Evolutionary conservation across 2,888 invertebrate species (phyloP), one percentile per base, ranked within the genome.

Genomic region (Drosophila mettleri): DNA sequence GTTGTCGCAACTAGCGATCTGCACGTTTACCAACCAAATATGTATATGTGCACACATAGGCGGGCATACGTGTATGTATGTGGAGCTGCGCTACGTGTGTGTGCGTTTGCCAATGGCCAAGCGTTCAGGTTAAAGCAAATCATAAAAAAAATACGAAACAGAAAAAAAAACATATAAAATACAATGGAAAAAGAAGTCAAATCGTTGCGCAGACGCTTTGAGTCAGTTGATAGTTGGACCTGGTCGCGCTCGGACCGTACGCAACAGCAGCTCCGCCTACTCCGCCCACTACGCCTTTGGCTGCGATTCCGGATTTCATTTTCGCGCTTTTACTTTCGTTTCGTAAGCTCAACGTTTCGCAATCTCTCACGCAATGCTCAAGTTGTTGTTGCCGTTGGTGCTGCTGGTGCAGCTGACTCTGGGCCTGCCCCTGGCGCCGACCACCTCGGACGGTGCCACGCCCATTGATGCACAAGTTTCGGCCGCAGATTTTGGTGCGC

Each of bases 381-480:
- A 16, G 59, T 9, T 55, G 4, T 27, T 14, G 48, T 31, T 57
- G 10, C 46, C 55, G 43, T 27, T 65, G 16, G 2, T 73, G 65
- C 29, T 58, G 16, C 24, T 64, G 34, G 46, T 62, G 22, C 63
- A 39, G 10, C 27, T 55, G 22, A 14, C 48, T 6, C 29, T 59
- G 41, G 64, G 60, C 20, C 20, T 62, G 22, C 84, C 84, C 6
- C 34, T 85, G 2, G 87, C 84, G 7, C 89, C 89, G 5, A 69
- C 84, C 18, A 88, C 84, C 1, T 29, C 67, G 12, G 84, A 85
- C 27, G 89, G 89, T 0, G 89, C 84, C 63, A 88, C 89, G 61
- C 84, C 84, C 72, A 85, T 85, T 10, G 82, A 87, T 48, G 84
- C 89, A 8, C 74, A 87, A 2, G 66, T 85, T 0, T 74, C 89